Evolutionary conservation across 1,140 invertebrate genomes (phyloP).

Genomic region (Tetramorium simillimum): DNA sequence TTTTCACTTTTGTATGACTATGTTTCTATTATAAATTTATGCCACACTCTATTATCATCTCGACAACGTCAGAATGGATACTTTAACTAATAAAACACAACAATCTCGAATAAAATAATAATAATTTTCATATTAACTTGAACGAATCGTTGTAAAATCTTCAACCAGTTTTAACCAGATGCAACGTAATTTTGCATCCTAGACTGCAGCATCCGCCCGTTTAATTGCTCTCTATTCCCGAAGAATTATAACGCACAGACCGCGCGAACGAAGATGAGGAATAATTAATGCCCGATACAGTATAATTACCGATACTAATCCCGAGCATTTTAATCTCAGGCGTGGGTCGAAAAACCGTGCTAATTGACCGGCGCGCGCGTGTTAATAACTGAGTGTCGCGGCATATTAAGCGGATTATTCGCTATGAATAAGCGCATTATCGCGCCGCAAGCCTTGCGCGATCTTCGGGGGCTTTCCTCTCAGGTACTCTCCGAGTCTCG

Average conservation of each 20-base stretch:
- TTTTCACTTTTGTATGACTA: background rate
- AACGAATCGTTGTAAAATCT: background rate
- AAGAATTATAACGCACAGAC: constrained; percentile 8
- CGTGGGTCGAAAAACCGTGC: constrained; percentile 35
- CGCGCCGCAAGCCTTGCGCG: constrained; percentile 16
- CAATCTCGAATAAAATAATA: background rate
- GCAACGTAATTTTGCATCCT: background rate
- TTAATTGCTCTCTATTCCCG: constrained; percentile 31
- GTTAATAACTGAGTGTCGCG: constrained; percentile 56
- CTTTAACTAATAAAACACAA: constrained; percentile 2
- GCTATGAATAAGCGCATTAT: constrained; percentile 59
- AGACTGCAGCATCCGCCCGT: background rate
- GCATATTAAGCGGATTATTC: constrained; percentile 58
- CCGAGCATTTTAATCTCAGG: constrained; percentile 37
- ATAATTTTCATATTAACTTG: background rate
- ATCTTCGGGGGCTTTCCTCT: constrained; percentile 3
- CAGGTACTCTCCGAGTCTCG: constrained; percentile 1
- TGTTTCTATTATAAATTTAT: background rate
- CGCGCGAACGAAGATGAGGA: background rate
- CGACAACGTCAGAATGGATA: background rate
- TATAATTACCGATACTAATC: constrained; percentile 55
- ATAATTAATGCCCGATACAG: constrained; percentile 55
- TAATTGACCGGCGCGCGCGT: constrained; percentile 48
- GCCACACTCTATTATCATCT: background rate
- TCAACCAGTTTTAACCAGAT: background rate